Conservation (phyloP, 2,888 invertebrate genomes). For the Drosophila sordidapex region DNA sequence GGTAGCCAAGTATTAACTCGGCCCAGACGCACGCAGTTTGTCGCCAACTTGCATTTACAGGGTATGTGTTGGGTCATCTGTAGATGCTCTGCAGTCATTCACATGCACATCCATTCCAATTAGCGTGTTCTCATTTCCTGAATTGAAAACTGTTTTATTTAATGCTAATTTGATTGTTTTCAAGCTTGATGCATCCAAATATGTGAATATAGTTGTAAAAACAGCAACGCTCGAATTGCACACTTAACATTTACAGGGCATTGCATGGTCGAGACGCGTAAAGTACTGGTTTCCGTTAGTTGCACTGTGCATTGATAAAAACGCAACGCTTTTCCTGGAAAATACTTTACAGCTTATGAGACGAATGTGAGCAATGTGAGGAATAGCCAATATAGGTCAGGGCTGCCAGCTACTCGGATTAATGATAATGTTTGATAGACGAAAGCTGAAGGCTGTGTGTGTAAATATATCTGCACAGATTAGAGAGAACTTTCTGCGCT, state of each 20-base stretch:
- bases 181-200: not conserved
- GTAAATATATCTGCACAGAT: not conserved
- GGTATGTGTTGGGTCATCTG: too few relatives aligned
- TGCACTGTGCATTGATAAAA: not conserved
- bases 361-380: not conserved
- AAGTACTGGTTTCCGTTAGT: not conserved
- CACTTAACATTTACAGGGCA: not conserved
- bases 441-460: not conserved
- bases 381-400: not conserved
- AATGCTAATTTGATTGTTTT: not conserved
- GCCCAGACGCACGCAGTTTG: not conserved
- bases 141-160: not conserved
- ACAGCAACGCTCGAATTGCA: not conserved
- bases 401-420: not conserved
- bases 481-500: not conserved
- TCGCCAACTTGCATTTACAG: not conserved
- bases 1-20: slow-evolving; percentile 13
- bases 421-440: not conserved
- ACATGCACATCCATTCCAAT: not conserved
- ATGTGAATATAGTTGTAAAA: not conserved
- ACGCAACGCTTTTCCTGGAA: not conserved
- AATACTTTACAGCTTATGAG: not conserved
- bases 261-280: not conserved
- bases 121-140: not conserved
- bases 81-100: not conserved